Percentiles rank a stretch among this genome's conserved stretches.
phyloP scores from a whole-genome alignment of 2,888 invertebrate species.

The Empis livida region DNA sequence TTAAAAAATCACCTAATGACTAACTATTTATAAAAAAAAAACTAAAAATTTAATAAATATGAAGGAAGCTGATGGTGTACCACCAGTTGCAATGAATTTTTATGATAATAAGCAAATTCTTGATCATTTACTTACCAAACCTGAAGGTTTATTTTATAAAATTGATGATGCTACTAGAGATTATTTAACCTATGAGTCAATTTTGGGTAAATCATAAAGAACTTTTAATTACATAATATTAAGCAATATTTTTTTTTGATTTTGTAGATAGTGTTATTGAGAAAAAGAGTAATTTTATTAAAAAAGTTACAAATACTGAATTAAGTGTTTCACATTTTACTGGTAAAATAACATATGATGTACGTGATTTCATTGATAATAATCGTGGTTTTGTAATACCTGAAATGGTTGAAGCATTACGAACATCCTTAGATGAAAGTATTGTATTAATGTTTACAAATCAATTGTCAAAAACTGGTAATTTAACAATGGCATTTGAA shows the following conservation, averaged over 20 bases:
- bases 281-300: constrained; percentile 32
- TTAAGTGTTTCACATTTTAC: constrained; percentile 85
- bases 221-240: not conserved
- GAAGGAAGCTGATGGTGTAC: constrained; percentile 70
- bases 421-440: constrained; percentile 55
- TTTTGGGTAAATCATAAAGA: constrained; percentile 45
- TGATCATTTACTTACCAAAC: constrained; percentile 75
- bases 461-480: constrained; percentile 76
- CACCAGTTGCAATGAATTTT: constrained; percentile 56
- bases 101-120: constrained; percentile 81
- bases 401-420: constrained; percentile 77
- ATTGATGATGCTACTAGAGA: constrained; percentile 78
- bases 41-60: constrained; percentile 17
- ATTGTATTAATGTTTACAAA: constrained; percentile 70
- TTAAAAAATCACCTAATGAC: not conserved
- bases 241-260: not conserved
- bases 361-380: constrained; percentile 70
- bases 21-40: not conserved
- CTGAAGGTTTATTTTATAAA: constrained; percentile 68
- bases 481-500: constrained; percentile 47
- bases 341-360: constrained; percentile 75
- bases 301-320: constrained; percentile 42
- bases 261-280: constrained; percentile 28
- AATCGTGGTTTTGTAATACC: constrained; percentile 85
- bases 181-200: constrained; percentile 53